Evolutionary conservation across 2,888 invertebrate species (phyloP).

Genomic region (Nasonia oneida): DNA sequence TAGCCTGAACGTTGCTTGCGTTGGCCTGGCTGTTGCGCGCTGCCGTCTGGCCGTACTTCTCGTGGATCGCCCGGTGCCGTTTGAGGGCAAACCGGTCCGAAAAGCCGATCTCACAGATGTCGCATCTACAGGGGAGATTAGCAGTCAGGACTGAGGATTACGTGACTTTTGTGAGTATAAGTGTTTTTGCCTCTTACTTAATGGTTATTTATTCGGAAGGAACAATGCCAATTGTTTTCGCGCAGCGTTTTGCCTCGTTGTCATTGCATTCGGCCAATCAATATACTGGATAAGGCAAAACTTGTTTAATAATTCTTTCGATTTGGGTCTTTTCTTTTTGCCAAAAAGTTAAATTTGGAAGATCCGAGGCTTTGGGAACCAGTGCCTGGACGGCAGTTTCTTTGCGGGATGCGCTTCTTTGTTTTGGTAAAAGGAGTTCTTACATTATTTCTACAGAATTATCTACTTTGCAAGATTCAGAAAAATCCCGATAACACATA

Average conservation of each 20-base stretch:
- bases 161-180: constrained; percentile 40
- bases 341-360: constrained; percentile 31
- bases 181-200: constrained; percentile 58
- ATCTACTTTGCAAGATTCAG: background rate
- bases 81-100: constrained; percentile 93
- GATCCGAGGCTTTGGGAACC: constrained; percentile 15
- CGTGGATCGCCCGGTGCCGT: constrained; percentile 92
- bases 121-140: constrained; percentile 82
- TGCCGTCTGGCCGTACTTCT: constrained; percentile 87
- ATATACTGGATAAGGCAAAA: background rate
- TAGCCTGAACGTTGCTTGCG: constrained; percentile 78
- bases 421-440: constrained; percentile 4
- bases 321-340: background rate
- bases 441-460: background rate
- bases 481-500: background rate
- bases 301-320: background rate
- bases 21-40: constrained; percentile 80
- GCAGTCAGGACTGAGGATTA: constrained; percentile 67
- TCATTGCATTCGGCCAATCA: background rate
- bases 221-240: constrained; percentile 55
- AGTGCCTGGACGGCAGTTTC: constrained; percentile 43
- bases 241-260: background rate
- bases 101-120: constrained; percentile 92
- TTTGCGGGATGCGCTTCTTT: background rate
- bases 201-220: constrained; percentile 22